These are phyloP conservation scores for Melanogrammus aeglefinus DNA, from an alignment of 2,797 vertebrate genomes.

Conservation along the genomic window DNA sequence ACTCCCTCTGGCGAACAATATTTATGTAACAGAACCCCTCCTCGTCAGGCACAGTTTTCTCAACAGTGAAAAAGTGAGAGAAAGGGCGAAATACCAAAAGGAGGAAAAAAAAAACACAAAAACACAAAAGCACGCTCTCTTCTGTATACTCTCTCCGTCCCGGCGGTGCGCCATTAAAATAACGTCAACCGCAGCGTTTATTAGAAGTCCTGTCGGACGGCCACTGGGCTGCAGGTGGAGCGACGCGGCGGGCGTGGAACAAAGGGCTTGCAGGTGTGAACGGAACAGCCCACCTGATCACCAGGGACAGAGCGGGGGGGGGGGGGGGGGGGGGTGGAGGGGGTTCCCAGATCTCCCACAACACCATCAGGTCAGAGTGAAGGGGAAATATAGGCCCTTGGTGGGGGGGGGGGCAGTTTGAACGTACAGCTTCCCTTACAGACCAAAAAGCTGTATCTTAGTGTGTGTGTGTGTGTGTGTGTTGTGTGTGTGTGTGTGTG, in stretches of 20 bases:
- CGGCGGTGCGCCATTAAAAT: conserved; percentile 62
- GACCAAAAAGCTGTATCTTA: conserved; percentile 64
- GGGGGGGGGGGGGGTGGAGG: conserved; percentile 34
- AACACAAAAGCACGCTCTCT: background rate
- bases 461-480: conserved; percentile 43
- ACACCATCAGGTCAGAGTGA: conserved; percentile 49
- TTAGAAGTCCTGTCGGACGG: conserved; percentile 41
- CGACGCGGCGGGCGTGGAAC: conserved; percentile 55
- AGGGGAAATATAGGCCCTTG: conserved; percentile 61
- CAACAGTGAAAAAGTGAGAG: conserved; percentile 35
- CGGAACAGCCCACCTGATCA: conserved; percentile 58
- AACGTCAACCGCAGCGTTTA: conserved; percentile 70
- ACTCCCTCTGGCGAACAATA: too few species aligned
- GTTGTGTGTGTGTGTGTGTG: background rate
- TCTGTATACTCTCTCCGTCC: conserved; percentile 45
- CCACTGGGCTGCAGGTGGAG: conserved; percentile 67
- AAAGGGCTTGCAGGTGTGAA: conserved; percentile 73
- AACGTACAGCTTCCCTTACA: conserved; percentile 64
- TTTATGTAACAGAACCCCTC: conserved; percentile 14
- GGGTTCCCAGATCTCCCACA: conserved; percentile 67
- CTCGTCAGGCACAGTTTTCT: conserved; percentile 33
- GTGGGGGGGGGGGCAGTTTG: conserved; percentile 38
- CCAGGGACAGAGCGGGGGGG: conserved; percentile 45
- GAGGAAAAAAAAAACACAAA: background rate
- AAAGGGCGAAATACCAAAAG: conserved; percentile 9